phyloP scores from a whole-genome alignment of 1,140 invertebrate species.

The Leucophenga varia region DNA sequence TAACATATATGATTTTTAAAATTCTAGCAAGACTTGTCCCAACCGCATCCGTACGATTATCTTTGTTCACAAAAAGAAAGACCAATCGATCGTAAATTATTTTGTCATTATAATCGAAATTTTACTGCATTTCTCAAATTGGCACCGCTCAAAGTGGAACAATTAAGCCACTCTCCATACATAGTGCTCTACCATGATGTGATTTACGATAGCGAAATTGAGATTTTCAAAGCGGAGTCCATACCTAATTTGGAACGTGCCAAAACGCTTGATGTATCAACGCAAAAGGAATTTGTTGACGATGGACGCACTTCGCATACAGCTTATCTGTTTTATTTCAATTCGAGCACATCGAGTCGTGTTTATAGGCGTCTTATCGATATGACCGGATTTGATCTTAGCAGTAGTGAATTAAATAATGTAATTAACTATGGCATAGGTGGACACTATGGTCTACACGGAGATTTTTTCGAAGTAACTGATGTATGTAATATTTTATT shows the following conservation, averaged over 20 bases:
- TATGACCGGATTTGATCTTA: constrained; percentile 78
- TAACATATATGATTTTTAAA: too few relatives aligned
- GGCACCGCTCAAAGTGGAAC: constrained; percentile 86
- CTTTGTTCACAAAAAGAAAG: too few relatives aligned
- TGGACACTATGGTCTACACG: constrained; percentile 71
- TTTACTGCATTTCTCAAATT: constrained; percentile 74
- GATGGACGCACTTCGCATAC: constrained; percentile 67
- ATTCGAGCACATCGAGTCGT: constrained; percentile 73
- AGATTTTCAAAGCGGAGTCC: constrained; percentile 79
- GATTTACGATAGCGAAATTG: constrained; percentile 83
- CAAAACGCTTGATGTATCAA: constrained; percentile 93
- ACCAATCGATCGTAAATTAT: too few relatives aligned
- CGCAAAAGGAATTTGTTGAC: constrained; percentile 76
- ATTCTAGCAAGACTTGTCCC: too few relatives aligned
- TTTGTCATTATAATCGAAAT: constrained; percentile 77
- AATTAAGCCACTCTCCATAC: constrained; percentile 76
- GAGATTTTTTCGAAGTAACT: constrained; percentile 64
- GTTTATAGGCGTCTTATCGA: constrained; percentile 71
- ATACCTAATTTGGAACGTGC: constrained; percentile 72
- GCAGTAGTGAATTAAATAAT: constrained; percentile 71
- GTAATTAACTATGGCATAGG: constrained; percentile 69
- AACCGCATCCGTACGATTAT: too few relatives aligned
- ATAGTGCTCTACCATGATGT: constrained; percentile 86
- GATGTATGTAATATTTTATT: constrained; percentile 59
- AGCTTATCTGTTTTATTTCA: too few relatives aligned